phyloP scores from a whole-genome alignment of 2,888 invertebrate genomes.

The Cerceris rybyensis region DNA sequence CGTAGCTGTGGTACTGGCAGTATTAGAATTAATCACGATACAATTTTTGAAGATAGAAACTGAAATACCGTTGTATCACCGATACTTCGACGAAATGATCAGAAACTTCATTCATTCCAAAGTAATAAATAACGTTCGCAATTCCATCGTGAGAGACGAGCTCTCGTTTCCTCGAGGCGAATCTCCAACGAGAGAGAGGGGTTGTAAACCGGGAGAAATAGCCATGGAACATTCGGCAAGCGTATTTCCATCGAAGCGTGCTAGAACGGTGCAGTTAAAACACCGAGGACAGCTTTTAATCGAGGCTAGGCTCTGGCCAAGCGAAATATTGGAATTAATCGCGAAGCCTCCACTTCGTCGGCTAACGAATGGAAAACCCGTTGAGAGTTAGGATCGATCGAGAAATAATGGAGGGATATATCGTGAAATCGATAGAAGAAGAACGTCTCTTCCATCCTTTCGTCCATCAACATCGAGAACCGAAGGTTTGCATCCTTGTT shows the following conservation, averaged over 20 bases:
- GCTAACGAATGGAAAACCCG: constrained; percentile 64
- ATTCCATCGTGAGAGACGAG: constrained; percentile 1
- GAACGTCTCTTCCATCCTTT: neutral
- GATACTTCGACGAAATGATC: neutral
- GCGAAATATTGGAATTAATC: constrained; percentile 70
- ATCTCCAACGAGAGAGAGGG: neutral
- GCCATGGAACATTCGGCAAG: constrained; percentile 44
- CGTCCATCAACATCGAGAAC: constrained; percentile 21
- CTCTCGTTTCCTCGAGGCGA: neutral
- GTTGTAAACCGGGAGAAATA: neutral
- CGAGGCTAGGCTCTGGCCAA: constrained; percentile 54
- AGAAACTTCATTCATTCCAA: neutral
- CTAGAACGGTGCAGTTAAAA: constrained; percentile 54
- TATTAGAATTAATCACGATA: no score
- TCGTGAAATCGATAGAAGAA: constrained; percentile 58
- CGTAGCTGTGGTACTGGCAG: no score
- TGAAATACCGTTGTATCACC: no score
- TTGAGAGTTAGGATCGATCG: constrained; percentile 66
- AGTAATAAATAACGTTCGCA: constrained; percentile 4
- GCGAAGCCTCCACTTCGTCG: constrained; percentile 44
- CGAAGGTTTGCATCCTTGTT: constrained; percentile 20
- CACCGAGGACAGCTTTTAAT: constrained; percentile 67
- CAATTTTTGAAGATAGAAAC: no score
- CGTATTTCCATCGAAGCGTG: constrained; percentile 54
- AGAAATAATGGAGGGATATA: constrained; percentile 58